Evolutionary conservation across 2,888 invertebrate genomes (phyloP).

Genomic region (Notodonta dromedarius): DNA sequence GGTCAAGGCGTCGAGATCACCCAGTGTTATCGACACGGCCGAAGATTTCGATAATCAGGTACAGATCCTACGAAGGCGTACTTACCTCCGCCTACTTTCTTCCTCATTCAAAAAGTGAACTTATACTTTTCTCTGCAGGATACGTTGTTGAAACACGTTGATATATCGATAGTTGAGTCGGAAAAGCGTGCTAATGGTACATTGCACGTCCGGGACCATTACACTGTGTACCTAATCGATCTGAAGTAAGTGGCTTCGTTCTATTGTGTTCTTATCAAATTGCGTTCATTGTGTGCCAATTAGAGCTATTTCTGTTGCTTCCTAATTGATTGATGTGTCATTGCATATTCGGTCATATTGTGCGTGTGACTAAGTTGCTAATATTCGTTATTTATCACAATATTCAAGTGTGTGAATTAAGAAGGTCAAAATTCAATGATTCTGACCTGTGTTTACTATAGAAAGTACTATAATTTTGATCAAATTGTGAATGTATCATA

Average conservation of each 20-base stretch:
- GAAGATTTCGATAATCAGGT: conserved; percentile 74
- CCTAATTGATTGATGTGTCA: conserved; percentile 19
- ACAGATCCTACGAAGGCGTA: conserved; percentile 31
- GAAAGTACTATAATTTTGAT: no score
- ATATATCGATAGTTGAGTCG: conserved; percentile 90
- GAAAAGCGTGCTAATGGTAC: conserved; percentile 91
- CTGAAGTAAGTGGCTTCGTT: conserved; percentile 85
- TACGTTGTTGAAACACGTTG: conserved; percentile 87
- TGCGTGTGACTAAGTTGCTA: conserved; percentile 1
- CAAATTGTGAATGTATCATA: no score
- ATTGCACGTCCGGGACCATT: conserved; percentile 89
- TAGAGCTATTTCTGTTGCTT: conserved; percentile 30
- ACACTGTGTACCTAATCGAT: conserved; percentile 91
- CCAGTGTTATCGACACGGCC: conserved; percentile 61
- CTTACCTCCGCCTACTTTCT: conserved; percentile 65
- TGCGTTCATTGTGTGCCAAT: conserved; percentile 44
- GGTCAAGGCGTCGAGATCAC: conserved; percentile 59
- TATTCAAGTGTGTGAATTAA: background rate
- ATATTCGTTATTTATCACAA: background rate
- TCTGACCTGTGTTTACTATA: no score
- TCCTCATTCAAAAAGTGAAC: conserved; percentile 26
- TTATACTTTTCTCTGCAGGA: conserved; percentile 72
- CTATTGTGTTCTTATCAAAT: conserved; percentile 56
- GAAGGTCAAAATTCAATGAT: no score
- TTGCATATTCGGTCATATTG: conserved; percentile 17